Base-by-base conservation (phyloP, 2,888 invertebrate species). In the Rhogogaster chlorosoma region DNA sequence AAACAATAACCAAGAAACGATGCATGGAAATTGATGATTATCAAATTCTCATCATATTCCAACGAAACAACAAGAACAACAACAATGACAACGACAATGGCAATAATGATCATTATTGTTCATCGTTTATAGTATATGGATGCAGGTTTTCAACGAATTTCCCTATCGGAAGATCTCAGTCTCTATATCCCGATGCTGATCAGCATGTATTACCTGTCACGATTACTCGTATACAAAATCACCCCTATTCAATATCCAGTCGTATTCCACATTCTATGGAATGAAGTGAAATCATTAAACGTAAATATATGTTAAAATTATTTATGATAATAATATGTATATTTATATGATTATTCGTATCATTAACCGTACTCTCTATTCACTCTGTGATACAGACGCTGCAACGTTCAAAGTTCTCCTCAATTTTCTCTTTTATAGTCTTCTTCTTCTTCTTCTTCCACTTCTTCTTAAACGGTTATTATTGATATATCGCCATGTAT, bases 261-360 rank as follows among this genome's bases (percentile, higher is more conserved):
- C 70, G 70, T 70, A 7, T 32, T 36, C 36, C 70, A 22, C 12
- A 5, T 70, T 70, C 70, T 36, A 32, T 70, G 70, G 36, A 70
- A 70, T 70, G 6, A 15, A 70, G 36, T 70, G 70, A 36, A 70
- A 70, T 70, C 15, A 36, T 32, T 36, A 3, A 70, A 32, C 70
- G 70, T 70, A 29, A 70, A 70, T 70, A 70, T 36, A 70, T 36
- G 4, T 45, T 45, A 2, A 29, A 70, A 70, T 32, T 18, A 36
- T 70, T 70, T 36, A 36, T 70, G 32, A 61, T 61, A 26, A 61
- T 61, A 61, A 4, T 26, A 42, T 73, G 18, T 73, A 73, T 42
- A 42, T 73, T 73, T 42, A 42, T 42, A 73, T 73, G n/a, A 36
- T 73, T n/a, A 73, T 73, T n/a, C 9, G 10, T 42, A 73, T 42